Evolutionary conservation across 2,113 vertebrate genomes (phyloP).

Genomic region (Leucoraja erinaceus): DNA sequence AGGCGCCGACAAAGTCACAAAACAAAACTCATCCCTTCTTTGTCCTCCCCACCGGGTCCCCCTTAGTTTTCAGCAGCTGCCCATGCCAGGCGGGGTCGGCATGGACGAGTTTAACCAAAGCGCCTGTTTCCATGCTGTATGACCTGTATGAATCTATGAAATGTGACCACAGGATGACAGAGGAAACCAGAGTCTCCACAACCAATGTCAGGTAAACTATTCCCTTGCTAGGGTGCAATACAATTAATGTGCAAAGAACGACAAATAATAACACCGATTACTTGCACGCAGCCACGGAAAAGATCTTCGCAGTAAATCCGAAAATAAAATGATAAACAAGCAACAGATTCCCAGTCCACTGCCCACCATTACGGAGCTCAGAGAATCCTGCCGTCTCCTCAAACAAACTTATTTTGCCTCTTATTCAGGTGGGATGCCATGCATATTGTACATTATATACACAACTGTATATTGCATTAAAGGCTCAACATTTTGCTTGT

Average conservation of each 20-base stretch:
- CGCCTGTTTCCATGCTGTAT: no score
- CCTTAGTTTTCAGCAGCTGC: no score
- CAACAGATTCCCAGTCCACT: neutral
- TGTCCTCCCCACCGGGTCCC: no score
- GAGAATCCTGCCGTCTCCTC: neutral
- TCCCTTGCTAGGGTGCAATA: neutral
- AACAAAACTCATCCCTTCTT: no score
- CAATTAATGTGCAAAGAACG: neutral
- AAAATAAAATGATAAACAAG: neutral
- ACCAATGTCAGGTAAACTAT: neutral
- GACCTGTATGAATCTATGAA: neutral
- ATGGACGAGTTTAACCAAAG: no score
- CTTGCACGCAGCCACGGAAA: neutral
- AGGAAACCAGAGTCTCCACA: neutral
- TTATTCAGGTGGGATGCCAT: no score
- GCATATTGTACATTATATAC: no score
- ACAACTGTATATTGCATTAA: neutral
- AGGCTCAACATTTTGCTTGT: neutral
- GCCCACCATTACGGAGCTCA: neutral
- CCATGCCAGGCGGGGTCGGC: no score
- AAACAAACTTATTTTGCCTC: neutral
- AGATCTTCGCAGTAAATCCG: neutral
- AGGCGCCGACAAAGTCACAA: no score
- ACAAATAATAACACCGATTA: neutral
- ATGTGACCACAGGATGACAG: neutral